These are phyloP conservation scores for Nylanderia fulva DNA, from an alignment of 1,140 invertebrate species.

Conservation along the genomic window DNA sequence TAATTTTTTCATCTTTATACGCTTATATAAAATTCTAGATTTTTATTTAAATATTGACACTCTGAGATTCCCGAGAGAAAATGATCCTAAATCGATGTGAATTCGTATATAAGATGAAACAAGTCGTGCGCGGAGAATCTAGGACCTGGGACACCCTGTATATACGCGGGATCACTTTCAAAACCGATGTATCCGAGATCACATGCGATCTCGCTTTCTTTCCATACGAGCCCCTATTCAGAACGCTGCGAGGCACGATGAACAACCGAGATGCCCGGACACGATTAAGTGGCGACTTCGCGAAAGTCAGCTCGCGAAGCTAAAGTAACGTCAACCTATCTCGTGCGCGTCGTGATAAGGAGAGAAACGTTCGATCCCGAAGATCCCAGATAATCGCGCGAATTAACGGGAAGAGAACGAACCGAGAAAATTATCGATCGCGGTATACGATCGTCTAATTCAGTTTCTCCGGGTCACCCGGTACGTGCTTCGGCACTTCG, in stretches of 20 bases:
- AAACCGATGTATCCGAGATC: constrained; percentile 67
- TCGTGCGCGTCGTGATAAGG: neutral
- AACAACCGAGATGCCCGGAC: constrained; percentile 56
- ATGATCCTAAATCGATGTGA: neutral
- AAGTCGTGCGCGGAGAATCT: neutral
- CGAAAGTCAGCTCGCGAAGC: constrained; percentile 17
- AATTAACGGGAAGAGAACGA: neutral
- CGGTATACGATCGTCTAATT: neutral
- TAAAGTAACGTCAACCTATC: constrained; percentile 37
- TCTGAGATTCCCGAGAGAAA: neutral
- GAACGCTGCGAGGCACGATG: constrained; percentile 68
- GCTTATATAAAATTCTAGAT: neutral
- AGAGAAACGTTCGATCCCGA: neutral
- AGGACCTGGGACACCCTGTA: constrained; percentile 21
- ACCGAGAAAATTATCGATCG: constrained; percentile 20
- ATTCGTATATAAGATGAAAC: neutral
- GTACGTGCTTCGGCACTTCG: constrained; percentile 59
- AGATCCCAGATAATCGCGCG: neutral
- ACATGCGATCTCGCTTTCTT: constrained; percentile 53
- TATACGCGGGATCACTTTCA: constrained; percentile 59
- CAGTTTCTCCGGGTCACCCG: constrained; percentile 57
- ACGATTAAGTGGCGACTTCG: constrained; percentile 60
- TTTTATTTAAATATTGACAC: neutral
- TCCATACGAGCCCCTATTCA: constrained; percentile 60
- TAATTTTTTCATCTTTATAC: neutral